Base-by-base conservation (phyloP, 2,113 vertebrate genomes). In the Galbula dea region DNA sequence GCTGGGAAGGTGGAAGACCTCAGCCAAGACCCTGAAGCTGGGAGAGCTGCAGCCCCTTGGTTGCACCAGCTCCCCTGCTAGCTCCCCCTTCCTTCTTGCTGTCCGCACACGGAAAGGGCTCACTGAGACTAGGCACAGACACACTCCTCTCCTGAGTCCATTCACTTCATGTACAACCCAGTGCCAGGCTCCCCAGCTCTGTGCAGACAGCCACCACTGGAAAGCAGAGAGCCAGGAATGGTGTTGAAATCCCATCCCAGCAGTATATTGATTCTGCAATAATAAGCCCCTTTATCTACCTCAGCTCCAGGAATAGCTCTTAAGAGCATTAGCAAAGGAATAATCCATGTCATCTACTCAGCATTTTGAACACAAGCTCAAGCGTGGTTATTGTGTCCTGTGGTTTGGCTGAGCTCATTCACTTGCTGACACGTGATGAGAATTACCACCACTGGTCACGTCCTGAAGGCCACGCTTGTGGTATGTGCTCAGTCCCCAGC, bases 241-340 rank as follows among this genome's bases (percentile, higher is more conserved):
- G 52, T 6, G 5, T 1, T n/a, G 54, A 90, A 93, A 79, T 79
- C 65, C 26, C 11, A 34, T 45, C 34, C 13, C 4, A 5, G 72
- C 39, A 54, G 88, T 63, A 48, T 83, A 76, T 34, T 48, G 77
- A 90, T 94, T 95, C 88, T 49, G 78, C 24, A 90, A 72, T 83
- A 95, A 93, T 86, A 89, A 96, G 74, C 52, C 23, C 48, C 81
- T 94, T 94, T 83, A 89, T 77, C 51, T 88, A 55, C 24, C n/a
- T 66, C 17, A 3, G 52, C 39, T 32, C 10, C 75, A 65, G 48
- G 82, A 93, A 81, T 41, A 95, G 89, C 57, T 91, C 59, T 92
- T 88, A 92, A 96, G 89, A 86, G 68, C 91, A 92, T 97, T 96
- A 95, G 77, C 66, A 77, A 61, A 76, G 67, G 58, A 83, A 94